Evolutionary conservation across 2,888 invertebrate species (phyloP).

Genomic region (Apeira syringaria): DNA sequence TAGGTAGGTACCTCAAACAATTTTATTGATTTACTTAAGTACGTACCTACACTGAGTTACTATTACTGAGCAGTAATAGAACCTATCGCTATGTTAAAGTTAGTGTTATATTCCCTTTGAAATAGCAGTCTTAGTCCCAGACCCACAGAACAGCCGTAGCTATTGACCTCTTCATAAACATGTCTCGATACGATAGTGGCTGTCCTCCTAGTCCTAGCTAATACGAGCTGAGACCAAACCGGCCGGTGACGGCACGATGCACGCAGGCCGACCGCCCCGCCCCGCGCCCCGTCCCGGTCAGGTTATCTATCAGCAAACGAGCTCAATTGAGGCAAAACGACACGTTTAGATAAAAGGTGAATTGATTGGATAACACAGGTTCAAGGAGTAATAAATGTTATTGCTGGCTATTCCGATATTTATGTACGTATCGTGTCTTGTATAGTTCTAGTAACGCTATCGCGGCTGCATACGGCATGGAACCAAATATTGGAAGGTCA

Average conservation of each 20-base stretch:
- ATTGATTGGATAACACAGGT: conserved; percentile 42
- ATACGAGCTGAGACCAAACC: conserved; percentile 36
- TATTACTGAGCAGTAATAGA: too few relatives aligned
- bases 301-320: conserved; percentile 64
- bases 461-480: conserved; percentile 6
- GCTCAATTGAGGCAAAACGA: conserved; percentile 61
- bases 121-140: conserved; percentile 1
- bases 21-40: too few relatives aligned
- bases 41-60: too few relatives aligned
- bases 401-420: conserved; percentile 8
- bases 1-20: too few relatives aligned
- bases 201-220: conserved; percentile 44
- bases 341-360: conserved; percentile 44
- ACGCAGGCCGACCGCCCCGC: conserved; percentile 24
- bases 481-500: conserved; percentile 7
- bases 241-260: conserved; percentile 57
- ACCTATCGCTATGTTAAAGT: too few relatives aligned
- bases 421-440: conserved; percentile 8
- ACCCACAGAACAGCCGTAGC: conserved; percentile 21
- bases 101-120: too few relatives aligned
- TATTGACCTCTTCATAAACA: conserved; percentile 38
- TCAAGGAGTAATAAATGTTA: conserved; percentile 41
- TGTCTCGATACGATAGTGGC: conserved; percentile 51
- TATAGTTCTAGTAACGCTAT: conserved; percentile 3
- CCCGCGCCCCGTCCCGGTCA: too few relatives aligned